Evolutionary conservation across 2,113 vertebrate genomes (phyloP).

Genomic region (Arenaria interpres): DNA sequence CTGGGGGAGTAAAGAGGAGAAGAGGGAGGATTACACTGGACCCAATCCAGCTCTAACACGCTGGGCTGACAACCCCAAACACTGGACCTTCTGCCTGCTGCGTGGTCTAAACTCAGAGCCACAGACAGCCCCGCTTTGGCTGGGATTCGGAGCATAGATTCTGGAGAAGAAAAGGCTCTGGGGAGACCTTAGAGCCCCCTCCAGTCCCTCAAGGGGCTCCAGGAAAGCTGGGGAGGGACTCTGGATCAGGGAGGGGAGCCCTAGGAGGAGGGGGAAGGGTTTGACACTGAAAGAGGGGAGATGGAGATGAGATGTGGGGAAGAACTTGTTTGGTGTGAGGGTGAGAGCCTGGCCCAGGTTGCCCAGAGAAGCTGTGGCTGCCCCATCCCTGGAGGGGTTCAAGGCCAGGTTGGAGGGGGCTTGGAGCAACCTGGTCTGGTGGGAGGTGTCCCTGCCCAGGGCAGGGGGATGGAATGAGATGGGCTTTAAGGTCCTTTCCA

Average conservation of each 20-base stretch:
- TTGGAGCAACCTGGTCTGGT: not conserved
- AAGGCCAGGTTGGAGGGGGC: not conserved
- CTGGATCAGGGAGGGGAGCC: not conserved
- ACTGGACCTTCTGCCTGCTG: not conserved
- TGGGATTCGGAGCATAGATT: not conserved
- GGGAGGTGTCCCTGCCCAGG: not conserved
- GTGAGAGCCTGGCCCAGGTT: no score
- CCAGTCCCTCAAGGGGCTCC: not conserved
- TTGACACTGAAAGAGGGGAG: no score
- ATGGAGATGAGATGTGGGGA: not conserved
- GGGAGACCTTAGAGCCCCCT: not conserved
- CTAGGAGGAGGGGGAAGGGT: not conserved
- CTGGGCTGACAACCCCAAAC: not conserved
- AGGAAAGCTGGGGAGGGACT: not conserved
- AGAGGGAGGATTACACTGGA: not conserved
- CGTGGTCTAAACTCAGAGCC: not conserved
- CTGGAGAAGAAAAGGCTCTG: not conserved
- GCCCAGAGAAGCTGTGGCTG: not conserved
- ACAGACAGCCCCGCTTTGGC: accelerated
- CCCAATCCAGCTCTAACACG: not conserved
- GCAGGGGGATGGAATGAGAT: not conserved
- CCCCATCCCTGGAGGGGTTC: not conserved
- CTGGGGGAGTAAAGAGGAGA: not conserved
- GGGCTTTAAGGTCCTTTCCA: not conserved
- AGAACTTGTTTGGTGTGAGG: no score